Conservation (phyloP, 2,113 vertebrate genomes). For the Cottus gobio region DNA sequence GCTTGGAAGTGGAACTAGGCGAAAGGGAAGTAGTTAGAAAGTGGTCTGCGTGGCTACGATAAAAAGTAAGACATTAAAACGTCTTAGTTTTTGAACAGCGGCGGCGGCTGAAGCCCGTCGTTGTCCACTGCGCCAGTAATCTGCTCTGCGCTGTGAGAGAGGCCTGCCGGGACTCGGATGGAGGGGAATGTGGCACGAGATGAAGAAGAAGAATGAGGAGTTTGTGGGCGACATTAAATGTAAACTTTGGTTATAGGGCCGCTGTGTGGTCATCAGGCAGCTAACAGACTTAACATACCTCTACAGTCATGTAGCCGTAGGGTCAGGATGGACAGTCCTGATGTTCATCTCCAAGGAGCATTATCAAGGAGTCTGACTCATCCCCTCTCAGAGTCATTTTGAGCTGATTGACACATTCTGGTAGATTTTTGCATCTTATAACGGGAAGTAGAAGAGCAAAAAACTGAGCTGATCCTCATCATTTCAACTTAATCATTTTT, state of each 20-base stretch:
- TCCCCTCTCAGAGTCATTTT: not conserved
- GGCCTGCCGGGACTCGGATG: conserved; percentile 35
- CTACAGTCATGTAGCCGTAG: not conserved
- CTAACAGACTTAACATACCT: not conserved
- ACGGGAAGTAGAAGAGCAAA: not conserved
- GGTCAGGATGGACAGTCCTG: not conserved
- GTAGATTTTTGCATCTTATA: not conserved
- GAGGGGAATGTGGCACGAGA: conserved; percentile 26
- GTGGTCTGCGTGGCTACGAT: conserved; percentile 80
- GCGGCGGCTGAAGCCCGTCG: conserved; percentile 37
- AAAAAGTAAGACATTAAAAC: conserved; percentile 83
- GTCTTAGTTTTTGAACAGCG: conserved; percentile 71
- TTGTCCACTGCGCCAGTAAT: conserved; percentile 62
- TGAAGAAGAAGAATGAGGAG: conserved; percentile 5
- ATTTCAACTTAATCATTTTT: not conserved
- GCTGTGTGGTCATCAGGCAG: conserved; percentile 66
- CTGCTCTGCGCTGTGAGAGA: conserved; percentile 67
- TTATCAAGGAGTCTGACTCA: not conserved
- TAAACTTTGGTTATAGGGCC: conserved; percentile 38
- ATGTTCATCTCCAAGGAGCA: not conserved
- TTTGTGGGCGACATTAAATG: conserved; percentile 56
- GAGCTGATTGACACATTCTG: not conserved
- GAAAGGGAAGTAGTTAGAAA: conserved; percentile 74
- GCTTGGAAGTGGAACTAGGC: conserved; percentile 74
- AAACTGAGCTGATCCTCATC: not conserved